Conservation (phyloP, 2,113 vertebrate genomes). For the Merops nubicus region DNA sequence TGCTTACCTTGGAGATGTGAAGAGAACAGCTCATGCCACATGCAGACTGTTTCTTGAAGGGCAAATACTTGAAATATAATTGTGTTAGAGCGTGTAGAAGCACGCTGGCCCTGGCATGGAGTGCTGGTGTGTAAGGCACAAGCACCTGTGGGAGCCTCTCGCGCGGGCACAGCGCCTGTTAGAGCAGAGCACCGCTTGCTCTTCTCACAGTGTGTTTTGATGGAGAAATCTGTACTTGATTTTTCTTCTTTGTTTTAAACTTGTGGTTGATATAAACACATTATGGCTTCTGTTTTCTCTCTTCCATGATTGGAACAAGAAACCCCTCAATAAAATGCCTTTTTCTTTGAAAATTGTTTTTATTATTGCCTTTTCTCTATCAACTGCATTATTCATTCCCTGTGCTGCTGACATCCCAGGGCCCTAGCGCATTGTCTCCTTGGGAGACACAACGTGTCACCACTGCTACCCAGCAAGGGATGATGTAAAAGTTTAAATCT, state of each 20-base stretch:
- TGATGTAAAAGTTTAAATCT: background rate
- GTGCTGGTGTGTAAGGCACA: background rate
- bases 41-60: background rate
- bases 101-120: background rate
- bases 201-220: background rate
- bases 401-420: background rate
- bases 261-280: background rate
- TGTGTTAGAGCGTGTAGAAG: background rate
- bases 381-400: background rate
- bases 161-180: background rate
- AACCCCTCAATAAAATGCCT: background rate
- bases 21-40: background rate
- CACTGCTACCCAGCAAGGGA: background rate
- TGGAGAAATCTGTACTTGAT: background rate
- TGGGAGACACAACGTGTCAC: background rate
- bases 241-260: background rate
- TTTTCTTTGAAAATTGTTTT: background rate
- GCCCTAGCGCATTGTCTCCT: background rate
- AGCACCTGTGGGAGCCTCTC: background rate
- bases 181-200: background rate
- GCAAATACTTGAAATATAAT: rapidly evolving
- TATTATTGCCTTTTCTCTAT: background rate
- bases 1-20: background rate
- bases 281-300: background rate
- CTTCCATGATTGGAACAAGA: background rate